Evolutionary conservation across 2,888 invertebrate genomes (phyloP).

Genomic region (Melieria crassipennis): DNA sequence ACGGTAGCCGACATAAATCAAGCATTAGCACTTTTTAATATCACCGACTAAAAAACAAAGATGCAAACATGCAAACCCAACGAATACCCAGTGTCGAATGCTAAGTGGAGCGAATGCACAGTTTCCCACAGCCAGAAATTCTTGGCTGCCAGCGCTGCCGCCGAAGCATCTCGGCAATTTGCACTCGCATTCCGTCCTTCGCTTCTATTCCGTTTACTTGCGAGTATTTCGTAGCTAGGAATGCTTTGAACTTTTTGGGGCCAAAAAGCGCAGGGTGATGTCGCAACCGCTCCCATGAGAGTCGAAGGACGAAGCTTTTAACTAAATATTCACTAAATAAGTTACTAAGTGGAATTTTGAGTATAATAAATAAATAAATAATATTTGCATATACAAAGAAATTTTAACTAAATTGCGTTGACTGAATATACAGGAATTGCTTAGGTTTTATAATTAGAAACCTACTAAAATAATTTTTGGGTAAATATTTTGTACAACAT

Average conservation of each 20-base stretch:
- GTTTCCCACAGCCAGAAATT: constrained; percentile 16
- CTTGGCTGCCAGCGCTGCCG: not conserved
- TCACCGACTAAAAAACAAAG: too few species aligned
- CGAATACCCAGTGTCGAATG: not conserved
- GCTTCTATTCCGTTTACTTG: not conserved
- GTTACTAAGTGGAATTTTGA: too few species aligned
- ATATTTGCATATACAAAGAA: too few species aligned
- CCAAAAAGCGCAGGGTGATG: constrained; percentile 30
- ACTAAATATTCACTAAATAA: too few species aligned
- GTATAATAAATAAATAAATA: too few species aligned
- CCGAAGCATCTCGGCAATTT: constrained; percentile 9
- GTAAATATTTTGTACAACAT: too few species aligned
- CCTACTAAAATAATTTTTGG: too few species aligned
- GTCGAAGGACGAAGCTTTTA: too few species aligned
- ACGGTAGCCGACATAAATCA: not conserved
- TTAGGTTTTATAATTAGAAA: too few species aligned
- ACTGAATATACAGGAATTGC: too few species aligned
- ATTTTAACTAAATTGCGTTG: too few species aligned
- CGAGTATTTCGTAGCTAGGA: constrained; percentile 46
- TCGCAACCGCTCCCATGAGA: too few species aligned
- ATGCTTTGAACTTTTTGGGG: constrained; percentile 53
- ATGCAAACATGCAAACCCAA: constrained; percentile 32
- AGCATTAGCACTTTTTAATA: not conserved
- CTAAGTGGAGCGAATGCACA: not conserved
- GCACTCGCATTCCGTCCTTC: constrained; percentile 8